These are phyloP conservation scores for Diploscapter pachys DNA, from an alignment of 1,140 invertebrate genomes.

Conservation along the genomic window DNA sequence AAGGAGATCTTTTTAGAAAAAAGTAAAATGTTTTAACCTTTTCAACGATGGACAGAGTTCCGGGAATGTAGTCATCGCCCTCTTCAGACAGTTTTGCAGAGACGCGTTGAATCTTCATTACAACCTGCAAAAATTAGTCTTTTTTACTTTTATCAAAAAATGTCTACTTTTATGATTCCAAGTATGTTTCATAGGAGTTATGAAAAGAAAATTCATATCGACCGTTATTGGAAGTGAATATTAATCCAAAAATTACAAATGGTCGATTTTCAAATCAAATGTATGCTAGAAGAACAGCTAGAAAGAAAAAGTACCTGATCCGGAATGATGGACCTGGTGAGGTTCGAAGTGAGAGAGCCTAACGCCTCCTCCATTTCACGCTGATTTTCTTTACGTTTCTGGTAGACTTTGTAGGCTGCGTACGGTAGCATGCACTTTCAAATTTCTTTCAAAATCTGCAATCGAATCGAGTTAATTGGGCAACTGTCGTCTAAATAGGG, in stretches of 20 bases:
- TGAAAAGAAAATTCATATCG: no score
- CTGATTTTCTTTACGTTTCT: slow-evolving; percentile 9
- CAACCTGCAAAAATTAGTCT: neutral
- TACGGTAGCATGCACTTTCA: neutral
- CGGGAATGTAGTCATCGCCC: slow-evolving; percentile 19
- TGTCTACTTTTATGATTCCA: no score
- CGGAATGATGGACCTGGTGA: slow-evolving; percentile 19
- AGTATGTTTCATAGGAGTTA: no score
- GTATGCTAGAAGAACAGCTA: no score
- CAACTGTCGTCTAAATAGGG: neutral
- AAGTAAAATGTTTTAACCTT: slow-evolving; percentile 16
- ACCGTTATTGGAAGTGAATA: no score
- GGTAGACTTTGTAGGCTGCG: neutral
- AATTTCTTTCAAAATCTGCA: neutral
- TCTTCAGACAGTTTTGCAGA: slow-evolving; percentile 18
- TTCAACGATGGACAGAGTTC: slow-evolving; percentile 25
- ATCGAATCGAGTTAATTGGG: neutral
- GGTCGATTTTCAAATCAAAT: no score
- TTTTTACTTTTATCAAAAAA: no score
- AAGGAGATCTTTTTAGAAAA: neutral
- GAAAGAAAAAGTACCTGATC: slow-evolving; percentile 15
- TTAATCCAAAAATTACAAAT: no score
- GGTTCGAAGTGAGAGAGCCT: slow-evolving; percentile 21
- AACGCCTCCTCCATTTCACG: slow-evolving; percentile 27
- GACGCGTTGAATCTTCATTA: slow-evolving; percentile 12